A percentile compares a stretch with the other conserved stretches of the same genome.
phyloP scores from a whole-genome alignment of 1,140 invertebrate species.

The Drosophila grimshawi region DNA sequence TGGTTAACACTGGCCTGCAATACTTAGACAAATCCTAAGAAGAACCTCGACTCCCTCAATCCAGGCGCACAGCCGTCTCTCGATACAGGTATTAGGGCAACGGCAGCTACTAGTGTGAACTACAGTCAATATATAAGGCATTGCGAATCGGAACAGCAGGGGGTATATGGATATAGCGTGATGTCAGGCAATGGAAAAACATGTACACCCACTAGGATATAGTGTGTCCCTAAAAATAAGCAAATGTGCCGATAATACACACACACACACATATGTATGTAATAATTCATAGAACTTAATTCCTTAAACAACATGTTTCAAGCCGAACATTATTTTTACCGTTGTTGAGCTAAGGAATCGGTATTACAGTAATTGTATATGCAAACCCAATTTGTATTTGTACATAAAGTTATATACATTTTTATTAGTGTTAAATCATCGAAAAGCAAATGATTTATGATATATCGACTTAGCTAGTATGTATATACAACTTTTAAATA shows the following conservation, averaged over 20 bases:
- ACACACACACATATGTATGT: constrained; percentile 50
- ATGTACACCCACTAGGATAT: constrained; percentile 8
- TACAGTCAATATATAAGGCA: constrained; percentile 9
- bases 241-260: constrained; percentile 29
- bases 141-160: constrained; percentile 4
- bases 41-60: background rate
- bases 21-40: constrained; percentile 69
- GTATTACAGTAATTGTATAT: constrained; percentile 66
- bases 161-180: constrained; percentile 6
- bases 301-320: constrained; percentile 75
- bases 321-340: constrained; percentile 69
- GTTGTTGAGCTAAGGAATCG: constrained; percentile 74
- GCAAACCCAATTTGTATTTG: constrained; percentile 68
- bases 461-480: constrained; percentile 40
- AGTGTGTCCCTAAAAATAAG: constrained; percentile 22
- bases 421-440: constrained; percentile 73
- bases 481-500: constrained; percentile 50
- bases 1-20: constrained; percentile 67
- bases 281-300: constrained; percentile 74
- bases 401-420: constrained; percentile 76
- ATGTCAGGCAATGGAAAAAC: constrained; percentile 10
- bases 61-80: constrained; percentile 17
- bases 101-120: constrained; percentile 55
- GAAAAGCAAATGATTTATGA: constrained; percentile 41
- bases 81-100: constrained; percentile 78